Evolutionary conservation across 1,140 invertebrate species (phyloP).

Genomic region (Physella acuta): DNA sequence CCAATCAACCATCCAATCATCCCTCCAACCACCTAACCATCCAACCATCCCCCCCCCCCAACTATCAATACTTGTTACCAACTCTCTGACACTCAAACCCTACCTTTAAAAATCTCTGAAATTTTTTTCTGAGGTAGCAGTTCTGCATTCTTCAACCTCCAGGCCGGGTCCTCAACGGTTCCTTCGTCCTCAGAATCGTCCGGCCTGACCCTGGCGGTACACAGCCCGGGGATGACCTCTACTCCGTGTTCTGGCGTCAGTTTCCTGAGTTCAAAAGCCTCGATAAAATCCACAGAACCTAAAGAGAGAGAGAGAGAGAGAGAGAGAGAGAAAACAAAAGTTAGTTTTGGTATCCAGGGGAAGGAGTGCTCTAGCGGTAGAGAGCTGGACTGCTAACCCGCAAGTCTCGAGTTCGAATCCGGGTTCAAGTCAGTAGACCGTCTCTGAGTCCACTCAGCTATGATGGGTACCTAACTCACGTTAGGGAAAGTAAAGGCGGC

Average conservation of each 20-base stretch:
- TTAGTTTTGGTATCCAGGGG: no score
- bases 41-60: background rate
- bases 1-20: no score
- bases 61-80: background rate
- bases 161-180: slow-evolving; percentile 12
- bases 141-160: slow-evolving; percentile 9
- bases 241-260: slow-evolving; percentile 5
- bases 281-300: slow-evolving; percentile 17
- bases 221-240: background rate
- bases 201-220: background rate
- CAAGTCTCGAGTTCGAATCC: no score
- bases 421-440: no score
- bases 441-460: no score
- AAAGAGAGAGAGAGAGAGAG: no score
- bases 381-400: no score
- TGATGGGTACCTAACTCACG: no score
- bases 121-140: slow-evolving; percentile 11
- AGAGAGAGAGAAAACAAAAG: no score
- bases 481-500: no score
- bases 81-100: background rate
- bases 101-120: slow-evolving; percentile 13
- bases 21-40: no score
- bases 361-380: no score
- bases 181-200: background rate
- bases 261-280: slow-evolving; percentile 6